Percentiles rank a stretch among this genome's conserved stretches.
Evolutionary conservation across 2,888 invertebrate species (phyloP).

Genomic region (Zygaena filipendulae): DNA sequence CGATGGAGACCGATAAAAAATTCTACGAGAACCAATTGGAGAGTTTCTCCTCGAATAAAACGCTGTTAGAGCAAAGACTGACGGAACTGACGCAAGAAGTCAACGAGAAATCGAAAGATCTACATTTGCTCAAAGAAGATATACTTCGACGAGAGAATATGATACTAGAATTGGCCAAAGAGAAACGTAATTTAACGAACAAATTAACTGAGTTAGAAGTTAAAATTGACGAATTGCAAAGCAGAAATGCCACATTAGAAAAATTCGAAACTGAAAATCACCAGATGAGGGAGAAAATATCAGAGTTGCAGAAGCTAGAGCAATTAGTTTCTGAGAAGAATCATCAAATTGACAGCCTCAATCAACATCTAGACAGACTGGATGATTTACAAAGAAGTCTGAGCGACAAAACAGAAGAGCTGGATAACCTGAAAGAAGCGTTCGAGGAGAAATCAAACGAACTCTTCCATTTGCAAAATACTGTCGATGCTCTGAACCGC

Average conservation of each 20-base stretch:
- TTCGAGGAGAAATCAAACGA: conserved; percentile 54
- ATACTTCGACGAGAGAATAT: conserved; percentile 67
- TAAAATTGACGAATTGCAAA: conserved; percentile 57
- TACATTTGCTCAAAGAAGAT: conserved; percentile 65
- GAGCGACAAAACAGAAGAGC: conserved; percentile 57
- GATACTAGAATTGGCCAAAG: conserved; percentile 66
- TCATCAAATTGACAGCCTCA: conserved; percentile 61
- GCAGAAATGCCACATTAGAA: conserved; percentile 41
- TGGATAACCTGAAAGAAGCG: conserved; percentile 53
- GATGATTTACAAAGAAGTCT: conserved; percentile 60
- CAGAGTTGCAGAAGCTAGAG: conserved; percentile 58
- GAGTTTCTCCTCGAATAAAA: conserved; percentile 59
- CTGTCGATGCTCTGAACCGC: conserved; percentile 36
- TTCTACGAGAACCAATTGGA: conserved; percentile 69
- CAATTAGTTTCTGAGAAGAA: conserved; percentile 66
- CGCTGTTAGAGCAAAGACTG: conserved; percentile 64
- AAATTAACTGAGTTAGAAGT: conserved; percentile 57
- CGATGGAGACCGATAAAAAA: conserved; percentile 63
- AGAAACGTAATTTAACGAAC: conserved; percentile 63
- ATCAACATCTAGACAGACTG: conserved; percentile 55
- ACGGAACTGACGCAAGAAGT: conserved; percentile 66
- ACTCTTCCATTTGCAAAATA: conserved; percentile 46
- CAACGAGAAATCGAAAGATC: conserved; percentile 60
- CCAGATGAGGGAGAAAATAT: conserved; percentile 56
- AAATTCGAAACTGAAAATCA: conserved; percentile 48